Conservation (phyloP, 2,888 invertebrate species). For the Trachelus tabidus region DNA sequence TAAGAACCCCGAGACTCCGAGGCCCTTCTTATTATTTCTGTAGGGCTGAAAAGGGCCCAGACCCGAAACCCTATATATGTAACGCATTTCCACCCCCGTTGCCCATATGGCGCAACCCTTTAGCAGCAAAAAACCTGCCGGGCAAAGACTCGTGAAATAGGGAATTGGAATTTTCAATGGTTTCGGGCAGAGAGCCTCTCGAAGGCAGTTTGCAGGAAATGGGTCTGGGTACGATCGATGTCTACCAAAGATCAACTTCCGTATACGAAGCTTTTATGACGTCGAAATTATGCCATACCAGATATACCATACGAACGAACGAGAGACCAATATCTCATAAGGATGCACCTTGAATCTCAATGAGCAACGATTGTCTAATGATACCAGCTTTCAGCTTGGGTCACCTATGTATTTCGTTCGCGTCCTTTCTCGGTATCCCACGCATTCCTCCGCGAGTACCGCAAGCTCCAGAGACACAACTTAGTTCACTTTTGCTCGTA, state of each 20-base stretch:
- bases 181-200: not conserved
- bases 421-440: slow-evolving; percentile 31
- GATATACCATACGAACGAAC: not conserved
- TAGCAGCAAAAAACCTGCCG: slow-evolving; percentile 28
- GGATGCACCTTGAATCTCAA: not conserved
- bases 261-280: not conserved
- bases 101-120: slow-evolving; percentile 39
- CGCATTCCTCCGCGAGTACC: slow-evolving; percentile 42
- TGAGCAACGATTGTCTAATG: not conserved
- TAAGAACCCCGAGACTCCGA: slow-evolving; percentile 11
- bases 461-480: slow-evolving; percentile 61
- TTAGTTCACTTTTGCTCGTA: slow-evolving; percentile 62
- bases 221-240: not conserved
- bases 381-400: not conserved
- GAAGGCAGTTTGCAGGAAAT: not conserved
- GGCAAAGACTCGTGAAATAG: slow-evolving; percentile 9
- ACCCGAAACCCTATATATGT: slow-evolving; percentile 4
- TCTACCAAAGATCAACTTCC: not conserved
- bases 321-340: not conserved
- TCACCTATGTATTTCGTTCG: not conserved
- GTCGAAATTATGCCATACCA: not conserved
- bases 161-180: not conserved
- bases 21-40: slow-evolving; percentile 18
- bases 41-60: slow-evolving; percentile 7
- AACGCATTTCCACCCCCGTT: slow-evolving; percentile 23